Conservation (phyloP, 2,888 invertebrate species). For the Strigamia maritima region DNA sequence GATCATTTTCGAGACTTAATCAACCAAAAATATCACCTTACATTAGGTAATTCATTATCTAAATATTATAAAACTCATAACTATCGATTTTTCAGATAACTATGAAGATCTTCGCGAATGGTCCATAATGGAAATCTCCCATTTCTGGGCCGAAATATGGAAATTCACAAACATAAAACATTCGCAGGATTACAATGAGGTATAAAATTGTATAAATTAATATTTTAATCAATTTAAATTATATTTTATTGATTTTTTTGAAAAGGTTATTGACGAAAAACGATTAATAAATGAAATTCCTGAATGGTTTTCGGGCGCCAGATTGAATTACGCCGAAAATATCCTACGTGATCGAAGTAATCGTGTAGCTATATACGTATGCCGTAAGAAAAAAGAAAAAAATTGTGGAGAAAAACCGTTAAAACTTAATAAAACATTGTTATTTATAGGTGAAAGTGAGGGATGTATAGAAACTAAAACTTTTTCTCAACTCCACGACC, state of each 20-base stretch:
- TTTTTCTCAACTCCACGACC: neutral
- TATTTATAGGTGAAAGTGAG: neutral
- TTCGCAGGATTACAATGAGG: neutral
- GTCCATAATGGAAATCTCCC: neutral
- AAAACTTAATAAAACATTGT: too few species aligned
- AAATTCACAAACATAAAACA: neutral
- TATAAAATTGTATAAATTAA: neutral
- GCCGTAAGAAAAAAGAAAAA: neutral
- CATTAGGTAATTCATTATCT: constrained; percentile 46
- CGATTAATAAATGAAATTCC: neutral
- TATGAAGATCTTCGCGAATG: neutral
- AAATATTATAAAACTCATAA: neutral
- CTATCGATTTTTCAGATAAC: neutral
- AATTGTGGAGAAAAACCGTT: neutral
- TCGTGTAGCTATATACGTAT: neutral
- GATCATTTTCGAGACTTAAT: constrained; percentile 48
- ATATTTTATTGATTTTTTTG: neutral
- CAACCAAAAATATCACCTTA: constrained; percentile 47
- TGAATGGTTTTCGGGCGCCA: neutral
- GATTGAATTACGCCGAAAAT: constrained; percentile 22
- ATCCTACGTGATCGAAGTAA: neutral
- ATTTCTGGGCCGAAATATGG: neutral
- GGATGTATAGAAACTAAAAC: neutral
- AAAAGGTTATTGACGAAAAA: neutral
- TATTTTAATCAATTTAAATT: neutral